phyloP scores from a whole-genome alignment of 2,113 vertebrate species.

The Pandion haliaetus region DNA sequence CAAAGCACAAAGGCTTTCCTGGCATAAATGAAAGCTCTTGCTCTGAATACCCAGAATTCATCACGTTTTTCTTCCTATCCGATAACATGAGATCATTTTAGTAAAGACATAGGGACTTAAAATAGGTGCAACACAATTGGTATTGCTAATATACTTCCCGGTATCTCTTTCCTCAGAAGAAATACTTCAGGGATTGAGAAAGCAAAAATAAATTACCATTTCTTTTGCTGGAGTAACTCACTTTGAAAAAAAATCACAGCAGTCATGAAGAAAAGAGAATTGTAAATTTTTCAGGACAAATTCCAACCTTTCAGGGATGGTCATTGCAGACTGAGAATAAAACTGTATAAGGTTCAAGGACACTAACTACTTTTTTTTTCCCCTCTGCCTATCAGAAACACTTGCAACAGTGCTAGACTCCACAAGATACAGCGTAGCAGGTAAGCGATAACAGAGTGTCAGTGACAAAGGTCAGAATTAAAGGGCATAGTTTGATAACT shows the following conservation, averaged over 20 bases:
- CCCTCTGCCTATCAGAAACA: not conserved
- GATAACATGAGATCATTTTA: not conserved
- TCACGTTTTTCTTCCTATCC: not conserved
- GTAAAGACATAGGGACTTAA: not conserved
- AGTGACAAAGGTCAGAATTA: constrained; percentile 46
- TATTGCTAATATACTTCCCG: not conserved
- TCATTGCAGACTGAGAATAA: not conserved
- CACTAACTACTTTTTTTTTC: not conserved
- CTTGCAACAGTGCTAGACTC: not conserved
- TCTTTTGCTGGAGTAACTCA: not conserved
- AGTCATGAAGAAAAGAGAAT: not conserved
- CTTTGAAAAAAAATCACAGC: not conserved
- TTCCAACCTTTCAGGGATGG: not conserved
- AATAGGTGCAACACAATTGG: not conserved
- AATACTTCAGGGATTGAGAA: not conserved
- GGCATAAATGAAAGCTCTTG: not conserved
- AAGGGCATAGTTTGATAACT: not conserved
- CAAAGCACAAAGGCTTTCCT: not conserved
- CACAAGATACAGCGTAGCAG: not conserved
- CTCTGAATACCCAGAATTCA: not conserved
- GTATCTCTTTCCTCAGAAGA: not conserved
- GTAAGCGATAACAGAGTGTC: not conserved
- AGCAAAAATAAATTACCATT: not conserved
- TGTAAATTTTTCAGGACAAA: not conserved
- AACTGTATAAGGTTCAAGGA: not conserved